A percentile compares a stretch with the other conserved stretches of the same genome.
Conservation (phyloP, 1,140 invertebrate genomes). For the Manduca sexta region DNA sequence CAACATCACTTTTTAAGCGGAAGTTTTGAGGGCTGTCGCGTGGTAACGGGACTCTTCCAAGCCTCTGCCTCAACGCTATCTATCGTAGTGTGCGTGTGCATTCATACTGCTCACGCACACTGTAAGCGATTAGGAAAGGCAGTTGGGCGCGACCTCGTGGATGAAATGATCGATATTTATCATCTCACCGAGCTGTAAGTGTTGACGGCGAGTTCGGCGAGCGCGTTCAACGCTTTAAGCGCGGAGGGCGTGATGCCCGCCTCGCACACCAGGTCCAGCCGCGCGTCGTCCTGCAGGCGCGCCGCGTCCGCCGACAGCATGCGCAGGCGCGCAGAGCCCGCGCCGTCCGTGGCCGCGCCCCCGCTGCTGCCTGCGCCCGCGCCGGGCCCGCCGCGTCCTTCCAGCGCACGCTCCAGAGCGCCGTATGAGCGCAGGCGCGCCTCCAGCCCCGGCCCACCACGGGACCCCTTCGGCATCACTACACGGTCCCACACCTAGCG, state of each 20-base stretch:
- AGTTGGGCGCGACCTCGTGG: no score
- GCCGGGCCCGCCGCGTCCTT: conserved; percentile 37
- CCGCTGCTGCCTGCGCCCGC: conserved; percentile 12
- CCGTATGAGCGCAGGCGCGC: conserved; percentile 40
- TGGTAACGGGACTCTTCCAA: no score
- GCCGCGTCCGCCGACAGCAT: conserved; percentile 45
- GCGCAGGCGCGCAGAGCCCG: conserved; percentile 27
- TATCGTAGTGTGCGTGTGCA: no score
- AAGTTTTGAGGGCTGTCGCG: no score
- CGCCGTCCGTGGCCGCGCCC: neutral
- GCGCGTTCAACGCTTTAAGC: conserved; percentile 36
- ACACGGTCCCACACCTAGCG: conserved; percentile 52
- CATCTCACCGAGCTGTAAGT: conserved; percentile 51
- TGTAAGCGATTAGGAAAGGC: no score
- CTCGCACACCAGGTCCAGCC: conserved; percentile 49
- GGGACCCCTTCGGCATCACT: conserved; percentile 31
- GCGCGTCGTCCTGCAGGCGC: conserved; percentile 44
- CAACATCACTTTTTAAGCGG: no score
- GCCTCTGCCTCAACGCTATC: no score
- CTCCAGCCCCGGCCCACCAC: conserved; percentile 30
- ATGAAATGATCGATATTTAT: no score
- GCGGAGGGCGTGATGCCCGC: conserved; percentile 44
- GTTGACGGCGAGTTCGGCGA: conserved; percentile 49
- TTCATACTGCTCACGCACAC: no score
- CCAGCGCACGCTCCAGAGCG: conserved; percentile 46